These are phyloP conservation scores for Lasioglossum albipes DNA, from an alignment of 1,140 invertebrate species.

Conservation along the genomic window DNA sequence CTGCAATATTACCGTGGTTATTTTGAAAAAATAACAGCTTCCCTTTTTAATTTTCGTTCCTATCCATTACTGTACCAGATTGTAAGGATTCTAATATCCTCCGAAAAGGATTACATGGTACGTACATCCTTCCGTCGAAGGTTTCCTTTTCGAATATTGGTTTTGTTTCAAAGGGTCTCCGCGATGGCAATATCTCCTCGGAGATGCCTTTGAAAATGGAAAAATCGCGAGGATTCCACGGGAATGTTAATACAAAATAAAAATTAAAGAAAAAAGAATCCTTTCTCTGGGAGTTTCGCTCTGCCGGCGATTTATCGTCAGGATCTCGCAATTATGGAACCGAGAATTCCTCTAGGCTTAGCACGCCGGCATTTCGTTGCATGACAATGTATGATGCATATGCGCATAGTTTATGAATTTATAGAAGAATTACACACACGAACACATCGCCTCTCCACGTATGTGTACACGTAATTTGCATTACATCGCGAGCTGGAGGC, in stretches of 20 bases:
- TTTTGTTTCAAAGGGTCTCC: too few species aligned
- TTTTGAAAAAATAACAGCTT: too few species aligned
- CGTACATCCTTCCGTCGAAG: too few species aligned
- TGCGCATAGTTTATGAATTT: conserved; percentile 55
- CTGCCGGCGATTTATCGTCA: conserved; percentile 26
- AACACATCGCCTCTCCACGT: background rate
- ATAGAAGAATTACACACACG: conserved; percentile 35
- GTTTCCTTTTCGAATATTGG: too few species aligned
- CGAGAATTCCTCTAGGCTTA: conserved; percentile 52
- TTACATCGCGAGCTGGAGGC: background rate
- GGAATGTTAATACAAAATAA: background rate
- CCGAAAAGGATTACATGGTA: too few species aligned
- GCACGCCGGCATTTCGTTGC: conserved; percentile 61
- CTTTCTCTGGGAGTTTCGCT: conserved; percentile 20
- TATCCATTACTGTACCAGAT: too few species aligned
- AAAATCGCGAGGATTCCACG: background rate
- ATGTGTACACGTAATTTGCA: conserved; percentile 1
- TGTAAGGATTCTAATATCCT: too few species aligned
- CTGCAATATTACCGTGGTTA: too few species aligned
- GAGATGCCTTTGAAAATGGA: background rate
- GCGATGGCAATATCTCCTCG: too few species aligned
- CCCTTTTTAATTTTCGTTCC: too few species aligned
- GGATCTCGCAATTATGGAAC: conserved; percentile 32
- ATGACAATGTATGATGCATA: conserved; percentile 60
- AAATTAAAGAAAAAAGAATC: background rate